Conservation (phyloP, 2,797 vertebrate species). For the Neopelma chrysocephalum region DNA sequence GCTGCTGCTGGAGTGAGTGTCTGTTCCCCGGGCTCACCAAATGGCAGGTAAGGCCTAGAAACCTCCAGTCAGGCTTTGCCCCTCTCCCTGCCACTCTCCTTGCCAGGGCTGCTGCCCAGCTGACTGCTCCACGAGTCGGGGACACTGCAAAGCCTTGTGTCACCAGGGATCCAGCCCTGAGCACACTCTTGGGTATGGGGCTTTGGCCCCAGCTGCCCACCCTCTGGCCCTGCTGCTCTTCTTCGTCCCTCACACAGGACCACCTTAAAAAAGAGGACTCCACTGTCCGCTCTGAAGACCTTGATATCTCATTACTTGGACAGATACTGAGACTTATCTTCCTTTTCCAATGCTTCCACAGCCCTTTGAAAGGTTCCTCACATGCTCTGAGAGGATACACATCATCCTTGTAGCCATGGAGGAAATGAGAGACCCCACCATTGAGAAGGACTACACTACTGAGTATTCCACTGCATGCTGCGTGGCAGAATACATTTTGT, state of each 20-base stretch:
- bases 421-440: background rate
- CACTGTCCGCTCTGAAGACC: too few relatives aligned
- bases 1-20: background rate
- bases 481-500: background rate
- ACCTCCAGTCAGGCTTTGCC: accelerated
- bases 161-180: background rate
- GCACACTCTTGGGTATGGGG: accelerated
- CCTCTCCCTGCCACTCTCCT: background rate
- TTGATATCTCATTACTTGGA: too few relatives aligned
- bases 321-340: too few relatives aligned
- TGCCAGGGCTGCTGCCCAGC: background rate
- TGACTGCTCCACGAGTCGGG: accelerated
- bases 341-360: too few relatives aligned
- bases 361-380: background rate
- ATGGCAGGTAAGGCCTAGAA: background rate
- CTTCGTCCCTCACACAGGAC: background rate
- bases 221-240: background rate
- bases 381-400: background rate
- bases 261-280: too few relatives aligned
- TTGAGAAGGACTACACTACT: too few relatives aligned
- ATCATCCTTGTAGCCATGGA: background rate
- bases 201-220: background rate
- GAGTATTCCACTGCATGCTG: too few relatives aligned
- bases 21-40: accelerated
- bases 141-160: background rate